These are phyloP conservation scores for Miltochrista miniata DNA, from an alignment of 2,888 invertebrate species.

Conservation along the genomic window DNA sequence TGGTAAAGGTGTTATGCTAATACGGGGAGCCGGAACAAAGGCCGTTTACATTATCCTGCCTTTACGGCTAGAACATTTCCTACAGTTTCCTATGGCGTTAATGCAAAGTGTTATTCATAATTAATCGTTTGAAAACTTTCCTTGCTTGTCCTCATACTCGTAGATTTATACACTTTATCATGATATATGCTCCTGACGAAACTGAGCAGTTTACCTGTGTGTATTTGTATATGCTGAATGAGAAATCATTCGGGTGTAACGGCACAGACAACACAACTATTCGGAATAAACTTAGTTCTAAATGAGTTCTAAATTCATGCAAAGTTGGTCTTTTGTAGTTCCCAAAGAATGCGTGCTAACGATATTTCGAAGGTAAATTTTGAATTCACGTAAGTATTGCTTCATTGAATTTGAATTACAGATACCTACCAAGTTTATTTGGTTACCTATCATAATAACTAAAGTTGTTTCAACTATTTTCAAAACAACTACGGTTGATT, in stretches of 20 bases:
- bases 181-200: no score
- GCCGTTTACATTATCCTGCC: constrained; percentile 20
- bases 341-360: constrained; percentile 51
- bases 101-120: neutral
- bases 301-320: constrained; percentile 56
- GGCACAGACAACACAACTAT: constrained; percentile 33
- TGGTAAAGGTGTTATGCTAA: constrained; percentile 46
- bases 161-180: no score
- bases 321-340: constrained; percentile 48
- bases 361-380: constrained; percentile 46
- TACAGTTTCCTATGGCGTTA: neutral
- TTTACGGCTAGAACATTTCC: constrained; percentile 14
- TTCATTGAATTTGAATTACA: constrained; percentile 45
- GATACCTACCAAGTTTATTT: constrained; percentile 32
- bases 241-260: constrained; percentile 47
- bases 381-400: constrained; percentile 41
- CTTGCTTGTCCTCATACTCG: neutral
- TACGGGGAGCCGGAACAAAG: constrained; percentile 26
- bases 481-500: no score
- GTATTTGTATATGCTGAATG: constrained; percentile 25
- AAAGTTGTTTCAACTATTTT: no score
- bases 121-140: neutral
- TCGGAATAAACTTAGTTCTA: constrained; percentile 55
- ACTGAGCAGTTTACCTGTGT: no score
- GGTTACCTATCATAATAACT: no score